A percentile compares a stretch with the other conserved stretches of the same genome.
Evolutionary conservation across 2,113 vertebrate genomes (phyloP).

Genomic region (Syngnathus scovelli): DNA sequence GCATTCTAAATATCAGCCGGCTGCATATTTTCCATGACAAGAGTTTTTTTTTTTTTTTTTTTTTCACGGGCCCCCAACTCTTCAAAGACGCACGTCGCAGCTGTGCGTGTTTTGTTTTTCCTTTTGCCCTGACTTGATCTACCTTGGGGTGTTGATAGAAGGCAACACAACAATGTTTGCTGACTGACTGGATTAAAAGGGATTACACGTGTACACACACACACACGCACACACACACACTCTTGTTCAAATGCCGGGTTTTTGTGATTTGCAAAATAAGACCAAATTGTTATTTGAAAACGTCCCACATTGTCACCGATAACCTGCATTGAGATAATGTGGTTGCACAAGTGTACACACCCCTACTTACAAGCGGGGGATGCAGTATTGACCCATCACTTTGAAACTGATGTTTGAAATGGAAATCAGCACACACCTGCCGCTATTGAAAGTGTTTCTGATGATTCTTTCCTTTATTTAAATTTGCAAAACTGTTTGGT

Average conservation of each 20-base stretch:
- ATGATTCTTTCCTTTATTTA: not conserved
- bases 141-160: conserved; percentile 42
- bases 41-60: conserved; percentile 78
- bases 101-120: conserved; percentile 34
- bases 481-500: too few species aligned
- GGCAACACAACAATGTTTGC: conserved; percentile 16
- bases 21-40: conserved; percentile 92
- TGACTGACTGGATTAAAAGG: conserved; percentile 3
- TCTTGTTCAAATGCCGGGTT: not conserved
- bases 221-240: not conserved
- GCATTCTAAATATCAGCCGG: conserved; percentile 95
- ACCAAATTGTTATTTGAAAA: not conserved
- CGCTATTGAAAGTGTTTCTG: not conserved
- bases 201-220: not conserved
- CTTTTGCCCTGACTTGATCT: conserved; percentile 39
- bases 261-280: not conserved
- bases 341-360: not conserved
- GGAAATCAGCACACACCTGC: not conserved
- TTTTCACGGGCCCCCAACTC: conserved; percentile 76
- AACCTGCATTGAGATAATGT: not conserved
- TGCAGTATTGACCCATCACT: not conserved
- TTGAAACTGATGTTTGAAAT: not conserved
- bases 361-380: not conserved
- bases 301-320: not conserved
- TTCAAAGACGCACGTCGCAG: conserved; percentile 53